Base-by-base conservation (phyloP, 2,888 invertebrate species). In the Mesorhabditis sp. region DNA sequence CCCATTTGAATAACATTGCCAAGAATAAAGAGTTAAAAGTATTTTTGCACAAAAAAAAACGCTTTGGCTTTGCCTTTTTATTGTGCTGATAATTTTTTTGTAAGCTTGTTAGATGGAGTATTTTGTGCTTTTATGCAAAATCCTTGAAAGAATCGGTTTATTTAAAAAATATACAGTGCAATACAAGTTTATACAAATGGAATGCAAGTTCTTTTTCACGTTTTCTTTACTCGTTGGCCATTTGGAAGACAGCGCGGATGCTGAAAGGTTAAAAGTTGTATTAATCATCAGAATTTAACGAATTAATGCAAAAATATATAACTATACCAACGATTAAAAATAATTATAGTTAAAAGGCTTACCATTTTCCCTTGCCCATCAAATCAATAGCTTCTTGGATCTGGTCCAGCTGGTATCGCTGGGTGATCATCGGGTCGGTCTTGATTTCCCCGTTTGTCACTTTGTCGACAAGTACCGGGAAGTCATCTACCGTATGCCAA, bases 401-500 rank as follows among this genome's bases (percentile, higher is more conserved):
- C n/a, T 50, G 58, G 10, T 50, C 58, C n/a, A 50, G n/a, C 58
- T 50, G 58, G n/a, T 13, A 50, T 13, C 58, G 58, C 7, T 50
- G 58, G n/a, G 58, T 50, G 58, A 50, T 50, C 58, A 50, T 50
- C n/a, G 7, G 58, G n/a, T 50, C 58, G n/a, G 58, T 50, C n/a
- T 50, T n/a, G 10, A 50, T 13, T n/a, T 50, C 58, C n/a, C 58
- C 58, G 58, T 50, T 50, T 0, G n/a, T 50, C 58, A 50, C 58
- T 50, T 50, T 50, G 58, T 50, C 58, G 10, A 50, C 58, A 10
- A 50, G n/a, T 50, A 13, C n/a, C 58, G 58, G 58, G 10, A 50
- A 50, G n/a, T 50, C 58, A 50, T 50, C 58, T n/a, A 50, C 58
- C 58, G 58, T 50, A 50, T 50, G 58, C 58, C 58, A 50, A 50